Base-by-base conservation (phyloP, 1,140 invertebrate genomes). In the Pogonognathellus flavescens region DNA sequence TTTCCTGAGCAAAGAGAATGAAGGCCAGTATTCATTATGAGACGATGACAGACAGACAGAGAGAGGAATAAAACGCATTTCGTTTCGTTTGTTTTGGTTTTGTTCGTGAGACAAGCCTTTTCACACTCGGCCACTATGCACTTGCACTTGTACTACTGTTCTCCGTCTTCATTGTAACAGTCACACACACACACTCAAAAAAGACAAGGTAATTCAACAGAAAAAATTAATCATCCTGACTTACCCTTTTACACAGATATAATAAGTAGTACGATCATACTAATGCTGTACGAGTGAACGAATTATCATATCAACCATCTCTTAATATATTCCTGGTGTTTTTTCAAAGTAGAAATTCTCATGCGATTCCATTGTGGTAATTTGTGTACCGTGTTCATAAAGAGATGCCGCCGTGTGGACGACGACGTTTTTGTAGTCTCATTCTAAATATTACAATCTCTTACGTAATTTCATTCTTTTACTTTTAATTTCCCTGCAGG, bases 201-300 rank as follows among this genome's bases (percentile, higher is more conserved):
- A 76, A 50, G n/a, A 76, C 25, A 50, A 76, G 70, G n/a, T 16
- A 18, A 70, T 60, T 9, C 59, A 60, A 11, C 3, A 31, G 3
- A 76, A 76, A 76, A 76, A 76, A 76, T 76, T 76, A 76, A 76
- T 76, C 70, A 76, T 76, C 70, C 66, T 16, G 22, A 57, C 66
- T 13, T 70, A 70, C 22, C 53, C 53, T n/a, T 57, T 57, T 14
- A 57, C n/a, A 57, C 53, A n/a, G 53, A 57, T n/a, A 57, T 6
- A 41, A 41, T 41, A 41, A 41, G 31, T 41, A 41, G 31, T 31
- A 66, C 62, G 62, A 66, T 66, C 20, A 66, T 18, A 66, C 20
- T 55, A 55, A 11, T 55, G 25, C 60, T 62, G 22, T 25, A 66
- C 2, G 22, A 14, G 20, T 11, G 20, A 31, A 14, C 13, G 22